Conservation (phyloP, 2,113 vertebrate genomes). For the Mesoclemmys tuberculata region DNA sequence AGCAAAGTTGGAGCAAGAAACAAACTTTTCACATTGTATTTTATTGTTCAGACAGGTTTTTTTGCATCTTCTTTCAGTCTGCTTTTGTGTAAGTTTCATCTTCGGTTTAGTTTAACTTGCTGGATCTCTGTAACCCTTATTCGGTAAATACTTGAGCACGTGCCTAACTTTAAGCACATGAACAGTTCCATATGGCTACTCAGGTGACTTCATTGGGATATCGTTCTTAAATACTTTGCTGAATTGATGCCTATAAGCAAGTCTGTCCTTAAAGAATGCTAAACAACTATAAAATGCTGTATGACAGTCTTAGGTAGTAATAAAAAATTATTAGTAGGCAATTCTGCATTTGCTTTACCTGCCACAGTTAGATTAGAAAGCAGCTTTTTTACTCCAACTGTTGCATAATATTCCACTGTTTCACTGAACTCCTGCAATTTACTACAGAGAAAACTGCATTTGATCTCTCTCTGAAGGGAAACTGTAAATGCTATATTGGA, state of each 20-base stretch:
- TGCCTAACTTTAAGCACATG: rapidly evolving
- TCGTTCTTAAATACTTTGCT: background rate
- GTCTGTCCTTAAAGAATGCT: background rate
- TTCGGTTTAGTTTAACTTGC: background rate
- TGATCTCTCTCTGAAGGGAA: background rate
- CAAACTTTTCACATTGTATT: background rate
- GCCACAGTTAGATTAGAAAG: background rate
- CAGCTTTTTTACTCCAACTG: background rate
- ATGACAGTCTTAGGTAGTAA: background rate
- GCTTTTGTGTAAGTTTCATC: background rate
- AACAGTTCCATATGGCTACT: background rate
- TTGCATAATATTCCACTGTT: background rate
- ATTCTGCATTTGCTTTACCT: background rate
- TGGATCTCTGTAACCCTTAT: background rate
- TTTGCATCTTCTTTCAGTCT: background rate
- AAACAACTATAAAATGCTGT: background rate
- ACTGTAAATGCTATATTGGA: background rate
- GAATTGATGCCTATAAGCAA: background rate
- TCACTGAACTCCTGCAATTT: background rate
- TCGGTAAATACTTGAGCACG: background rate
- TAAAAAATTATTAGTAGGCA: background rate
- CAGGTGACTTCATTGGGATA: background rate
- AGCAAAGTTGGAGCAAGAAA: background rate
- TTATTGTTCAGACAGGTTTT: background rate
- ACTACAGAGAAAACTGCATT: background rate